A percentile compares a stretch with the other conserved stretches of the same genome.
These are phyloP conservation scores for Xiphophorus birchmanni DNA, from an alignment of 2,797 vertebrate genomes.

Conservation along the genomic window DNA sequence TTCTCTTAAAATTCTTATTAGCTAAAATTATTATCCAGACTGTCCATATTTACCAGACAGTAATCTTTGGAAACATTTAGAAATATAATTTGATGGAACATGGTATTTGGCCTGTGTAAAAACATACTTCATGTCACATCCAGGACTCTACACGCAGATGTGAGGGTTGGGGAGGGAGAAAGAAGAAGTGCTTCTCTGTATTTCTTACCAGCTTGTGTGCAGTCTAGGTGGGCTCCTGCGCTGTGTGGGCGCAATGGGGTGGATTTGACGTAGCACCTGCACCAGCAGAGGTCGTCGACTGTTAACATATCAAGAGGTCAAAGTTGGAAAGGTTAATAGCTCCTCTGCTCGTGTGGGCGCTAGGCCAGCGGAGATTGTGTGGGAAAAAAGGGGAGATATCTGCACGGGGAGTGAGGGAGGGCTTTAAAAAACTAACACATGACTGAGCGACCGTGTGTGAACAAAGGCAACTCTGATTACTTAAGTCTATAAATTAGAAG, in stretches of 20 bases:
- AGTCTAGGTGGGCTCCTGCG: constrained; percentile 82
- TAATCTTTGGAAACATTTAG: background rate
- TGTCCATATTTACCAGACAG: background rate
- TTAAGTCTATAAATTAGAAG: constrained; percentile 5
- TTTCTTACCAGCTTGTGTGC: constrained; percentile 80
- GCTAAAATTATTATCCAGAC: background rate
- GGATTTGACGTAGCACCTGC: constrained; percentile 86
- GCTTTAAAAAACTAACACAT: constrained; percentile 39
- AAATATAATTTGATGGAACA: background rate
- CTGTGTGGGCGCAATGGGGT: constrained; percentile 79
- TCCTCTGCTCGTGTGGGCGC: constrained; percentile 85
- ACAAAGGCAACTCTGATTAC: constrained; percentile 35
- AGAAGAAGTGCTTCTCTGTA: constrained; percentile 34
- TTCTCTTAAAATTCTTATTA: no score
- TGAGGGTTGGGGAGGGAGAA: constrained; percentile 14
- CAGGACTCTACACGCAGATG: background rate
- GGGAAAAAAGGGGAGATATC: constrained; percentile 53
- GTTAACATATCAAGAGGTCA: constrained; percentile 86
- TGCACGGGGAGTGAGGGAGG: constrained; percentile 32
- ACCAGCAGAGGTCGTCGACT: constrained; percentile 87
- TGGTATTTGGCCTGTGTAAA: background rate
- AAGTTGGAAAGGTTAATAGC: constrained; percentile 83
- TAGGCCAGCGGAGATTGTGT: constrained; percentile 73
- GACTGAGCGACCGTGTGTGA: constrained; percentile 36
- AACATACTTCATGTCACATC: background rate